phyloP scores from a whole-genome alignment of 1,140 invertebrate species.

The Pseudomyrmex gracilis region DNA sequence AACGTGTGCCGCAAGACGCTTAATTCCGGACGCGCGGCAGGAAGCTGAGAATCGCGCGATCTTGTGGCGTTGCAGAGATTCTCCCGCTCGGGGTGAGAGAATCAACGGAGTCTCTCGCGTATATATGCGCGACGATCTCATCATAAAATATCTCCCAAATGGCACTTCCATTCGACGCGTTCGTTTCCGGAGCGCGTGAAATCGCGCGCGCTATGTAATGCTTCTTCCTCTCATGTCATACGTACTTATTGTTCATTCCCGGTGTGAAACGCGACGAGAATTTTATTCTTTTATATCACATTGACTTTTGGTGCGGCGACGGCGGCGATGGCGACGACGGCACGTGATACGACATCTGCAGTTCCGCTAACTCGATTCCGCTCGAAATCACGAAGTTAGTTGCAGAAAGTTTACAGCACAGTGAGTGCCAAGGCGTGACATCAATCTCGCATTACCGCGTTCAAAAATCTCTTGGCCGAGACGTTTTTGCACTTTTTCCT shows the following conservation, averaged over 20 bases:
- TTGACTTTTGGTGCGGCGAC: slow-evolving; percentile 10
- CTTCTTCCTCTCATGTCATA: neutral
- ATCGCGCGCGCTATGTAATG: neutral
- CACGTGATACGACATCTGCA: slow-evolving; percentile 31
- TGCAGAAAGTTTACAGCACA: slow-evolving; percentile 36
- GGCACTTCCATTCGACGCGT: neutral
- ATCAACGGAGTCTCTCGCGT: too few species aligned
- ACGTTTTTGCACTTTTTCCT: slow-evolving; percentile 16
- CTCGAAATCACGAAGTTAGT: slow-evolving; percentile 31
- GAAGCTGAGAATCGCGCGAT: slow-evolving; percentile 14
- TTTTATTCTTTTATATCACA: slow-evolving; percentile 18
- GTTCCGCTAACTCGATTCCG: slow-evolving; percentile 50
- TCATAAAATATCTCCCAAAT: neutral
- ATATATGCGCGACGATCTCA: neutral
- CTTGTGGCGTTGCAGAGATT: neutral
- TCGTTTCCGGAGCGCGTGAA: neutral
- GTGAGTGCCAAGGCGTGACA: slow-evolving; percentile 5
- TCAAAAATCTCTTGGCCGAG: slow-evolving; percentile 27
- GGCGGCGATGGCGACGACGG: neutral
- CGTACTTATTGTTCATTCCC: neutral
- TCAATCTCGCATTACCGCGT: slow-evolving; percentile 47
- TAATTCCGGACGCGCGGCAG: slow-evolving; percentile 25
- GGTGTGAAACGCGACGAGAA: slow-evolving; percentile 22
- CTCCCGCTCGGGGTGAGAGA: too few species aligned
- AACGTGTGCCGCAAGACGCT: slow-evolving; percentile 35